These are phyloP conservation scores for Cynodonichthys magdalenae DNA, from an alignment of 2,797 vertebrate genomes.

Conservation along the genomic window DNA sequence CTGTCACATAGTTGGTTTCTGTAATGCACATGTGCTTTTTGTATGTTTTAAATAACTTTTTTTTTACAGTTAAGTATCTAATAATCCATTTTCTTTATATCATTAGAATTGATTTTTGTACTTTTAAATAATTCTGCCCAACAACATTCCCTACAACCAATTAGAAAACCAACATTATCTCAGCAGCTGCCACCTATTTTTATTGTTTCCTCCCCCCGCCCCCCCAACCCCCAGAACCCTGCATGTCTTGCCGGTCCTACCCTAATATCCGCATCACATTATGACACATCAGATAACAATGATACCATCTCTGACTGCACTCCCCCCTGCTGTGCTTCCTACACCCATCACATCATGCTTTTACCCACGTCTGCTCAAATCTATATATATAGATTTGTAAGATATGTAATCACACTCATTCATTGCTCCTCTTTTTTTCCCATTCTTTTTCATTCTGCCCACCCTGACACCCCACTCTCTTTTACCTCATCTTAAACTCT, in stretches of 20 bases:
- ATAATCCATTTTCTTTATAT: neutral
- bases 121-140: conserved; percentile 28
- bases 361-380: conserved; percentile 35
- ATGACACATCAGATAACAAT: conserved; percentile 60
- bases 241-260: conserved; percentile 24
- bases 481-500: conserved; percentile 63
- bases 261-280: conserved; percentile 66
- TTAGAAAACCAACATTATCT: conserved; percentile 26
- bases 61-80: neutral
- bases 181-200: conserved; percentile 29
- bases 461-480: conserved; percentile 29
- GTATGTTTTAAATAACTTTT: neutral
- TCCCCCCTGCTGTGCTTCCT: conserved; percentile 15
- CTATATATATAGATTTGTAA: conserved; percentile 12
- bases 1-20: neutral
- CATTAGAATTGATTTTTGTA: neutral
- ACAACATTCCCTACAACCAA: conserved; percentile 17
- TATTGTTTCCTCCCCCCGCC: conserved; percentile 41
- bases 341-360: conserved; percentile 31
- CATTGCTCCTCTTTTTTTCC: conserved; percentile 34
- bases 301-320: conserved; percentile 49
- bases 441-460: conserved; percentile 17
- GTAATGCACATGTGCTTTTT: neutral
- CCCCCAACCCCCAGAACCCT: conserved; percentile 5
- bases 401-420: conserved; percentile 16